Evolutionary conservation across 2,888 invertebrate species (phyloP).

Genomic region (Eupithecia inturbata): DNA sequence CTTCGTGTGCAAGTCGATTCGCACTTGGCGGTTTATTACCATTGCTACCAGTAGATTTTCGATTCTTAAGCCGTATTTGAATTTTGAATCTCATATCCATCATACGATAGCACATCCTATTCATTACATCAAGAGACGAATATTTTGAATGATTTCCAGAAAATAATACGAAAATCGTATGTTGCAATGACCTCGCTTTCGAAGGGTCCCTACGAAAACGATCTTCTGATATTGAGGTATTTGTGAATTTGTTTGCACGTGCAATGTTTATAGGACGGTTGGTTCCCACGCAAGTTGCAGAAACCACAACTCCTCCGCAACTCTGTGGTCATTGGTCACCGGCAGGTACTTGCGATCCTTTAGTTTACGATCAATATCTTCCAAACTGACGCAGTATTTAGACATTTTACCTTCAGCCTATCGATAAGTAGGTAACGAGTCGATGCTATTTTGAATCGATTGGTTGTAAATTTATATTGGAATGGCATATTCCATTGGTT

Average conservation of each 20-base stretch:
- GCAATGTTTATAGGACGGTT: constrained; percentile 58
- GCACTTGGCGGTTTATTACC: too few species aligned
- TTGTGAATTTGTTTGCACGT: constrained; percentile 47
- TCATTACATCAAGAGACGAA: not conserved
- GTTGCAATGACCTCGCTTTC: constrained; percentile 20
- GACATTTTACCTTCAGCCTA: constrained; percentile 14
- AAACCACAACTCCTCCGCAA: constrained; percentile 63
- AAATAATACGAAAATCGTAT: constrained; percentile 16
- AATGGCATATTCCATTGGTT: constrained; percentile 14
- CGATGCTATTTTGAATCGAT: constrained; percentile 15
- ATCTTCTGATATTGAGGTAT: constrained; percentile 29
- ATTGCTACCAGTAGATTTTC: not conserved
- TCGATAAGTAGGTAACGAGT: constrained; percentile 15
- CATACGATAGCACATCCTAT: not conserved
- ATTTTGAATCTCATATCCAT: not conserved
- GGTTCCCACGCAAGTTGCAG: constrained; percentile 70
- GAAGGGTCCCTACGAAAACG: constrained; percentile 32
- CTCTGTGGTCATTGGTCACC: constrained; percentile 53
- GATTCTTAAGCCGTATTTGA: not conserved
- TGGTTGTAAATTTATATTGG: constrained; percentile 11
- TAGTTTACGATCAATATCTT: constrained; percentile 30
- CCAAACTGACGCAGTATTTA: constrained; percentile 30
- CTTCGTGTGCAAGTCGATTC: too few species aligned
- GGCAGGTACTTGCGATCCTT: constrained; percentile 27
- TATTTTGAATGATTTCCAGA: not conserved